Base-by-base conservation (phyloP, 2,888 invertebrate species). In the Thymelicus sylvestris region DNA sequence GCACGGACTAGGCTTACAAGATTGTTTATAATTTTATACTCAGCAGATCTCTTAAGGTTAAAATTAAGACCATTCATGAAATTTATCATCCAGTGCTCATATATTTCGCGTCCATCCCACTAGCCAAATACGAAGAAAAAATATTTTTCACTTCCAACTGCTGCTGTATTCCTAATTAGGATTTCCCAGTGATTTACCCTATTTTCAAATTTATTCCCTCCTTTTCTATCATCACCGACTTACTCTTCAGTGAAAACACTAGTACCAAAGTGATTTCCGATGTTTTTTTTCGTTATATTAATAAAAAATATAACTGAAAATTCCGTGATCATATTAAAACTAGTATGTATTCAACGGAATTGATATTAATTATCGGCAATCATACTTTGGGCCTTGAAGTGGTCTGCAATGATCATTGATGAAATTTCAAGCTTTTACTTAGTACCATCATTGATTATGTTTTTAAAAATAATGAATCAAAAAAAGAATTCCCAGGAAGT, bases 21-120 rank as follows among this genome's bases (percentile, higher is more conserved):
- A 84, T 84, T 82, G 87, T 93, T 93, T 92, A 91, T 93, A 93
- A 93, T 93, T 93, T 93, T 93, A 89, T 93, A 93, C 91, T 90
- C 91, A 84, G 87, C 91, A 83, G 81, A 86, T 89, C 86, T 86
- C 90, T 85, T 92, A 92, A 91, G 89, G 81, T 80, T 89, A 89
- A 88, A 87, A 85, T 87, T 91, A 92, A 91, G 88, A 88, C 81
- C 80, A 71, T 71, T 66, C 50, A 66, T 52, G 48, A 71, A 66
- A 66, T 52, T 12, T 48, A 48, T 38, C 66, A 61, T 55, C 44
- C 60, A 24, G 52, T 61, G 52, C 50, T 70, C 70, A 71, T 31
- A 52, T 65, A 10, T 65, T 61, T 65, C 38, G 71, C 71, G 47
- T 66, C 71, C 61, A 66, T 71, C 52, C 50, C 41, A 48, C 52